Evolutionary conservation across 2,797 vertebrate species (phyloP).

Genomic region (Geotrypetes seraphini): DNA sequence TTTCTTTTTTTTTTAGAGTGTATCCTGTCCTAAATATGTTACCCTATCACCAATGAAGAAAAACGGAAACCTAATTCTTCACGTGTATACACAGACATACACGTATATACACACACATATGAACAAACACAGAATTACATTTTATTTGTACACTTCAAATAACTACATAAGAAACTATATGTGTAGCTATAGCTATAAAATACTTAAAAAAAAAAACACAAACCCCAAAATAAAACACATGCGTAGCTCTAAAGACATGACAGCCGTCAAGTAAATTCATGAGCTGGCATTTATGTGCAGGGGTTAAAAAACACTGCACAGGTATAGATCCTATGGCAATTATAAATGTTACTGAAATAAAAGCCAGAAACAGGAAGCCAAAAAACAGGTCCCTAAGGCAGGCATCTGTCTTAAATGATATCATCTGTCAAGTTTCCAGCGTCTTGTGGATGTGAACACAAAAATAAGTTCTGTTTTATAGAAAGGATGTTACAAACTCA

Average conservation of each 20-base stretch:
- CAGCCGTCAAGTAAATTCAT: slow-evolving; percentile 3
- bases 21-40: neutral
- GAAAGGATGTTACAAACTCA: slow-evolving; percentile 45
- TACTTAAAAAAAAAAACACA: no score
- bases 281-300: slow-evolving; percentile 17
- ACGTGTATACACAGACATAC: no score
- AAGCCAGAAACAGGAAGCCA: slow-evolving; percentile 65
- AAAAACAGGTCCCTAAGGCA: slow-evolving; percentile 57
- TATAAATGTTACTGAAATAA: slow-evolving; percentile 59
- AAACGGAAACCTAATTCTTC: no score
- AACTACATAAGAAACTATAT: no score
- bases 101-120: no score
- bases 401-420: slow-evolving; percentile 65
- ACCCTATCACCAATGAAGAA: neutral
- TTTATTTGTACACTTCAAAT: no score
- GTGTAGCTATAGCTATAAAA: no score
- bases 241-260: slow-evolving; percentile 5
- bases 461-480: slow-evolving; percentile 44
- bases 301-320: slow-evolving; percentile 51
- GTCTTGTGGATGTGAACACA: slow-evolving; percentile 48
- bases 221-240: no score
- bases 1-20: neutral
- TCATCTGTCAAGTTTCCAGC: slow-evolving; percentile 63
- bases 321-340: slow-evolving; percentile 54
- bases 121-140: no score